A percentile compares a stretch with the other conserved stretches of the same genome.
phyloP scores from a whole-genome alignment of 2,888 invertebrate species.

The Timandra comae region DNA sequence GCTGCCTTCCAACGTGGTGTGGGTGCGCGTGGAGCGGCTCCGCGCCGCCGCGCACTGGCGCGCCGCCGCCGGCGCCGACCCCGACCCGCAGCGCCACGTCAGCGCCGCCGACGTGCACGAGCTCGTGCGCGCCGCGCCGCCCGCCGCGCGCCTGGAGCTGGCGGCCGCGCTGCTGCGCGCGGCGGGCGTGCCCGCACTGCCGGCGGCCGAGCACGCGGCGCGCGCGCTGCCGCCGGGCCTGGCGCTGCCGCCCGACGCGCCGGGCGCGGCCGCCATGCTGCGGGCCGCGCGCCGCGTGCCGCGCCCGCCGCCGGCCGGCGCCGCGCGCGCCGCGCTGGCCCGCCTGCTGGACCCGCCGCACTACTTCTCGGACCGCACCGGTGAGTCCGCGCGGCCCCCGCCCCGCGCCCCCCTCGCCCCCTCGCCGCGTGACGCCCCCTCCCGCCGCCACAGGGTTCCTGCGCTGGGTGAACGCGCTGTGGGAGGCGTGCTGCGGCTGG shows the following conservation, averaged over 20 bases:
- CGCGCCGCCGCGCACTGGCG: constrained; percentile 60
- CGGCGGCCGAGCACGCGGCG: constrained; percentile 9
- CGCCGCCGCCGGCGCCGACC: constrained; percentile 6
- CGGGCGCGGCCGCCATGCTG: not conserved
- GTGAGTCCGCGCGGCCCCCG: constrained; percentile 29
- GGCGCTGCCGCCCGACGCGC: constrained; percentile 14
- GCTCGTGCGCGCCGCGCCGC: constrained; percentile 44
- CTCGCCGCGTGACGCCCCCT: constrained; percentile 55
- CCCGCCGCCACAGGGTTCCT: constrained; percentile 46
- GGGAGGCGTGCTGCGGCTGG: no score
- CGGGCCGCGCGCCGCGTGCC: constrained; percentile 8
- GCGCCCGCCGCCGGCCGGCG: constrained; percentile 10
- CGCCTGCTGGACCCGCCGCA: constrained; percentile 51
- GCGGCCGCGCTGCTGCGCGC: constrained; percentile 34
- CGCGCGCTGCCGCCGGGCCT: constrained; percentile 5
- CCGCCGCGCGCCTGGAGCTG: no score
- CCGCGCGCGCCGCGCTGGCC: constrained; percentile 1
- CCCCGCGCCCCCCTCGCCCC: constrained; percentile 30
- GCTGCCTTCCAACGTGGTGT: constrained; percentile 83
- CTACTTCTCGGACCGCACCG: constrained; percentile 41
- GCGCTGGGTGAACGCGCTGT: constrained; percentile 50
- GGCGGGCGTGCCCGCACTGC: constrained; percentile 33
- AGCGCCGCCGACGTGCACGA: constrained; percentile 40
- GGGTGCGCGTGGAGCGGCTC: constrained; percentile 84
- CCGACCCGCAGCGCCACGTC: constrained; percentile 1